Percentiles rank a stretch among this genome's conserved stretches.
phyloP scores from a whole-genome alignment of 1,140 invertebrate genomes.

The Chelonus insularis region DNA sequence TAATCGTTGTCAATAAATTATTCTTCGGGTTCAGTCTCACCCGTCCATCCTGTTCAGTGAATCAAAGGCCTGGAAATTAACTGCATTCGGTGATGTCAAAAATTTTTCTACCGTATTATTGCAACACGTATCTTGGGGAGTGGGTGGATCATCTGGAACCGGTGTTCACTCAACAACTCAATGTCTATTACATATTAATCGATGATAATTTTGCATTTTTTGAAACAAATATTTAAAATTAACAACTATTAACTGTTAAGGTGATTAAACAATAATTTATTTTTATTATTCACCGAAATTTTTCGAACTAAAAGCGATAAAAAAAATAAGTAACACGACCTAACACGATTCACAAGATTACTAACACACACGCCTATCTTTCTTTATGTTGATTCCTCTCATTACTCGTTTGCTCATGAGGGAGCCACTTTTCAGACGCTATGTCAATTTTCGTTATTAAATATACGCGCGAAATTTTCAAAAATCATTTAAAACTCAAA shows the following conservation, averaged over 20 bases:
- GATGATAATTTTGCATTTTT: neutral
- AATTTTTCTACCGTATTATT: neutral
- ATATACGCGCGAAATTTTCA: neutral
- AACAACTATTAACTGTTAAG: neutral
- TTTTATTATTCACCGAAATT: neutral
- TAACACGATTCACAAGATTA: conserved; percentile 12
- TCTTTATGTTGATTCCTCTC: neutral
- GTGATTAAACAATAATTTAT: neutral
- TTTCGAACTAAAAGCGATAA: neutral
- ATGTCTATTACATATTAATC: neutral
- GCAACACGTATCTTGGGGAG: neutral
- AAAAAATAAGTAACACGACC: neutral
- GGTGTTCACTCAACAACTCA: conserved; percentile 3
- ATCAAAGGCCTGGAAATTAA: neutral
- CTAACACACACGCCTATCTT: conserved; percentile 13
- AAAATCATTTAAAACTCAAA: neutral
- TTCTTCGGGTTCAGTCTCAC: conserved; percentile 20
- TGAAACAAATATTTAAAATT: neutral
- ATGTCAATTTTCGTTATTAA: neutral
- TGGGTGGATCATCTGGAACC: conserved; percentile 10
- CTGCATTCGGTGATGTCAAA: conserved; percentile 1
- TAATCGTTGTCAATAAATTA: conserved; percentile 20
- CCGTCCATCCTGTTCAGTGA: conserved; percentile 20
- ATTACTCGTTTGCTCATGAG: neutral
- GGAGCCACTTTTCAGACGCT: conserved; percentile 1